These are phyloP conservation scores for Drosophila varians DNA, from an alignment of 1,140 invertebrate genomes.

Conservation along the genomic window DNA sequence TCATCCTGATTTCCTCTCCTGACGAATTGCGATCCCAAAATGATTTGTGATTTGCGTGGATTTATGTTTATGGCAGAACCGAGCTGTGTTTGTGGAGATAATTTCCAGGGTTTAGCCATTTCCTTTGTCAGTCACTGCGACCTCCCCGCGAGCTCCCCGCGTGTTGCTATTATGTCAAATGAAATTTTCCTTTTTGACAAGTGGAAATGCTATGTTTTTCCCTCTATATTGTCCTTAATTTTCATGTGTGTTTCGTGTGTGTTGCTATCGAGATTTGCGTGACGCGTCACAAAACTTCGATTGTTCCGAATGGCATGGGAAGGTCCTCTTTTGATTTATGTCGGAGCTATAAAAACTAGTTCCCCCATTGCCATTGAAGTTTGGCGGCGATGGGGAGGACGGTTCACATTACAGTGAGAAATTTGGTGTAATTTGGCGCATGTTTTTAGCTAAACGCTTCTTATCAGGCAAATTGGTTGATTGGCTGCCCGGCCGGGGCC, in stretches of 20 bases:
- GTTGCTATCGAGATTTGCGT: constrained; percentile 69
- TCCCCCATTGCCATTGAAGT: neutral
- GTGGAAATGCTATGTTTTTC: constrained; percentile 52
- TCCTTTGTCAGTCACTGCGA: neutral
- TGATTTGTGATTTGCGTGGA: constrained; percentile 70
- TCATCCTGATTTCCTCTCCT: constrained; percentile 27
- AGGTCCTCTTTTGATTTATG: constrained; percentile 67
- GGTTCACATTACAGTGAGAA: constrained; percentile 69
- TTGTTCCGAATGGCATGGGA: constrained; percentile 18
- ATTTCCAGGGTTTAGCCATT: constrained; percentile 10
- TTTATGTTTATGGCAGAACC: constrained; percentile 49
- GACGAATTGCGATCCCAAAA: constrained; percentile 61
- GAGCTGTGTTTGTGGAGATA: constrained; percentile 40
- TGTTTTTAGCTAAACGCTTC: constrained; percentile 78
- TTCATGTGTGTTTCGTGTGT: neutral
- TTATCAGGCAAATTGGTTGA: constrained; percentile 80
- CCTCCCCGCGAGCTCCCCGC: neutral
- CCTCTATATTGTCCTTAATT: no score
- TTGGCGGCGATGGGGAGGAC: neutral
- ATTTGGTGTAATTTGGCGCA: constrained; percentile 77
- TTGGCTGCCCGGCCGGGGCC: constrained; percentile 4
- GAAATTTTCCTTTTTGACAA: constrained; percentile 54
- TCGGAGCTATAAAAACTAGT: constrained; percentile 58
- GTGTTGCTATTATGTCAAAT: constrained; percentile 36
- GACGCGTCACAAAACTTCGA: constrained; percentile 62